Base-by-base conservation (phyloP, 2,888 invertebrate genomes). In the Drosophila mimetica region DNA sequence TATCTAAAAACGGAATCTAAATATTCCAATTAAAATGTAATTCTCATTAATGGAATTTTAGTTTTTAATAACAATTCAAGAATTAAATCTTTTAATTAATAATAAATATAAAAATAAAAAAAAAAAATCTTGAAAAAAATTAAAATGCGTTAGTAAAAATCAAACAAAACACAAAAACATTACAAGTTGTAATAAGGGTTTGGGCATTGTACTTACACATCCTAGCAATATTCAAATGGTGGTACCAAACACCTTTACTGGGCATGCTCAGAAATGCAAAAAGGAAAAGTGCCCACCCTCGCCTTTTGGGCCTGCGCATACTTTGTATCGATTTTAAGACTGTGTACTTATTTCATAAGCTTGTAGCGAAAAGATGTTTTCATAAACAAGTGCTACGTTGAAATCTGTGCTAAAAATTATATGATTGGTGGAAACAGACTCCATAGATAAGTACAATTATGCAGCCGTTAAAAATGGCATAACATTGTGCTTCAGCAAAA, bases 321-420 rank as follows among this genome's bases (percentile, higher is more conserved):
- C 39, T 65, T 74, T 60, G 83, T 75, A 82, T 82, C 86, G 82
- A 82, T 82, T 80, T 73, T 60, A 60, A 69, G 58, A 75, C 67
- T 66, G 47, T 67, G 55, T 48, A 66, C 67, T 70, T 79, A 79
- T 71, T 79, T 74, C 66, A 16, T 66, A 70, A 66, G 58, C 67
- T 74, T 76, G 55, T 51, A 60, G 66, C 59, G 47, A 72, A 74
- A 74, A 66, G 67, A 70, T 65, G 66, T 64, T 83, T 66, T 74
- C 50, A 65, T 59, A 63, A 65, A 63, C 69, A 78, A 76, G 57
- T 70, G 52, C 41, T 72, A 53, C 50, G 74, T 32, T 55, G 37
- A 32, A 46, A 65, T 46, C 34, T 36, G 65, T 64, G 34, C 54
- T 39, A 1, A 48, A 65, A 67, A 67, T 18, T 47, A 18, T 30